Percentiles rank a stretch among this genome's conserved stretches.
These are phyloP conservation scores for Terebella lapidaria DNA, from an alignment of 2,888 invertebrate species.

Conservation along the genomic window DNA sequence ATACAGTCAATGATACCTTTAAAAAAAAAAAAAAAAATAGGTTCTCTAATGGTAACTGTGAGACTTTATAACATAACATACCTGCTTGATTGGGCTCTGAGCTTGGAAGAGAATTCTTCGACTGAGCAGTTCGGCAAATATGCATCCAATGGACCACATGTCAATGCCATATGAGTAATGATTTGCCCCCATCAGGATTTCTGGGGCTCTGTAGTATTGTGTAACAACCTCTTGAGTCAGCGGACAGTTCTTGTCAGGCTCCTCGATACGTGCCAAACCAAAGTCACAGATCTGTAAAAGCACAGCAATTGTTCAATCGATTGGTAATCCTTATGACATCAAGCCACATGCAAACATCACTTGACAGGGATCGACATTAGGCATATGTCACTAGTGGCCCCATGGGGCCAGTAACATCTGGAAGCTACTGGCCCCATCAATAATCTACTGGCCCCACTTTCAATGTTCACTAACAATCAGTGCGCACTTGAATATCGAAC, in stretches of 20 bases:
- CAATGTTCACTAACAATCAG: too few relatives aligned
- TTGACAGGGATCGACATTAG: too few relatives aligned
- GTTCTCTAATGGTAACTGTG: too few relatives aligned
- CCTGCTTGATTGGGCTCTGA: constrained; percentile 94
- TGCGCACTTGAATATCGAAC: too few relatives aligned
- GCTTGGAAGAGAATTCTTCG: constrained; percentile 96
- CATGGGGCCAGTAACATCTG: too few relatives aligned
- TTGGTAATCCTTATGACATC: too few relatives aligned
- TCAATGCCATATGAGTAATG: constrained; percentile 96
- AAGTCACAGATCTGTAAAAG: constrained; percentile 90
- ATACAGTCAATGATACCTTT: too few relatives aligned
- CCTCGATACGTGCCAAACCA: constrained; percentile 94
- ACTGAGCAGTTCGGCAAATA: constrained; percentile 94
- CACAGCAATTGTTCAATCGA: background rate
- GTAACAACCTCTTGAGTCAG: constrained; percentile 99
- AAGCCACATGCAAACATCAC: too few relatives aligned
- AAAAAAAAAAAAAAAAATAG: too few relatives aligned
- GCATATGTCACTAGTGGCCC: too few relatives aligned
- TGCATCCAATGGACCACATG: constrained; percentile 99
- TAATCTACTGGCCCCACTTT: too few relatives aligned
- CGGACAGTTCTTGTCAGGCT: constrained; percentile 79
- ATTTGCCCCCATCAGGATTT: constrained; percentile 96
- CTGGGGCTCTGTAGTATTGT: constrained; percentile 98
- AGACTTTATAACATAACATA: constrained; percentile 38
- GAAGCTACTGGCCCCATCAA: too few relatives aligned